Evolutionary conservation across 2,888 invertebrate genomes (phyloP), one percentile per base, ranked within the genome.

Genomic region (Gortyna flavago): DNA sequence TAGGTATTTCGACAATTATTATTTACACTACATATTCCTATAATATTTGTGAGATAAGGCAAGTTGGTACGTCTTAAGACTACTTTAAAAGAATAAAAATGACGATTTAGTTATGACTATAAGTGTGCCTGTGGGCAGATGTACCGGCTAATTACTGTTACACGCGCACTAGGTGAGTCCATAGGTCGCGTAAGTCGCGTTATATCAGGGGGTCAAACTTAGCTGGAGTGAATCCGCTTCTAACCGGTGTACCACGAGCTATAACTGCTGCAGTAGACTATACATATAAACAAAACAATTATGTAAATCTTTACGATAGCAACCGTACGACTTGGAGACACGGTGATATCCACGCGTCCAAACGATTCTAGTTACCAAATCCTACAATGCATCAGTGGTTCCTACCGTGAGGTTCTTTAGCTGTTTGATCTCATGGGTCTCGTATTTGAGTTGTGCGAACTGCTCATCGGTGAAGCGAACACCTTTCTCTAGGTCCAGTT

Each of bases 371-470:
- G 81, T 81, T 84, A 73, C n/a, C 66, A 51, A 69, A 83, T 78
- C 57, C 29, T 51, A 51, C 6, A 48, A 67, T 21, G 35, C 9
- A 38, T 21, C 4, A 16, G 7, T 29, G 48, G 29, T 29, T 38
- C 48, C 94, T 93, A 97, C 98, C 95, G 97, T 96, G 41, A 97
- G 96, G 72, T 92, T 96, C 89, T 97, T 97, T 13, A 98, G 94
- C 1, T 90, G 93, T 90, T 97, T 97, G 18, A 98, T 95, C 66
- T 97, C 95, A 18, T 97, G 97, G 13, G 97, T 97, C 92, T 98
- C 97, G 86, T 97, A 98, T 92, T 97, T 97, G 72, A 97, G 93
- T 54, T 94, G 93, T 16, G 97, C 97, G 85, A 96, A 97, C 83
- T 97, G 97, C 75, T 97, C 97, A 51, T 97, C 96, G 0, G 96